phyloP scores from a whole-genome alignment of 2,113 vertebrate species.

The Amia ocellicauda region DNA sequence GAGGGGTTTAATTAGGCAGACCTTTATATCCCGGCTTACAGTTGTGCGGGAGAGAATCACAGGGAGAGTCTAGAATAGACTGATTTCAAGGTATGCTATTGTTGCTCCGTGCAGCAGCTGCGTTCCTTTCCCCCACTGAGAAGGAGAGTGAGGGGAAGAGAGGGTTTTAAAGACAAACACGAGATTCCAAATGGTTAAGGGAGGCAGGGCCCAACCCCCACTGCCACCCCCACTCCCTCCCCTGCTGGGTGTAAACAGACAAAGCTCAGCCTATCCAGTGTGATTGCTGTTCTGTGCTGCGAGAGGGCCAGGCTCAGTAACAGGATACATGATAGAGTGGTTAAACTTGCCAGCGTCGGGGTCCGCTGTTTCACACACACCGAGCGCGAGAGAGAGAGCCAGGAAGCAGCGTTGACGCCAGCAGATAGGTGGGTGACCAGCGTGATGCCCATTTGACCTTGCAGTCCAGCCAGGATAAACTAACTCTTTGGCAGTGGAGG shows the following conservation, averaged over 20 bases:
- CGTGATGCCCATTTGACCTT: conserved; percentile 59
- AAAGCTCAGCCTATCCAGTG: conserved; percentile 81
- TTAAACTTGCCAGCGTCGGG: conserved; percentile 68
- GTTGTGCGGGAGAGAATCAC: not conserved
- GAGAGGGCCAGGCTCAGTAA: conserved; percentile 76
- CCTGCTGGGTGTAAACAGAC: conserved; percentile 65
- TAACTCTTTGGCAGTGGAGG: conserved; percentile 55
- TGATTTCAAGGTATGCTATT: conserved; percentile 39
- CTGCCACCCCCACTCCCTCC: conserved; percentile 43
- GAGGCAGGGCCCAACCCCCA: conserved; percentile 53
- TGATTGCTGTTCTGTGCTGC: conserved; percentile 63
- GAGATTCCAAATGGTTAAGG: conserved; percentile 53
- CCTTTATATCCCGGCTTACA: not conserved
- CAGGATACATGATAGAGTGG: conserved; percentile 74
- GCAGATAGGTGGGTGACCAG: conserved; percentile 64
- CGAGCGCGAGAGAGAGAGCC: conserved; percentile 45
- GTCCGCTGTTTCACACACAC: conserved; percentile 62
- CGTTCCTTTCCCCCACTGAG: conserved; percentile 22
- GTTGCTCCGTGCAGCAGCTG: conserved; percentile 31
- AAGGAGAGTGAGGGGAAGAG: conserved; percentile 30
- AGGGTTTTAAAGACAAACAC: conserved; percentile 28
- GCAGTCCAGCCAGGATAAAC: conserved; percentile 53
- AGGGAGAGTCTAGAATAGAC: conserved; percentile 18
- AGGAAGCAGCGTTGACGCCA: conserved; percentile 43
- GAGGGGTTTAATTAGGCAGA: not conserved